phyloP scores from a whole-genome alignment of 1,140 invertebrate genomes.

The Nixonia krombeini region DNA sequence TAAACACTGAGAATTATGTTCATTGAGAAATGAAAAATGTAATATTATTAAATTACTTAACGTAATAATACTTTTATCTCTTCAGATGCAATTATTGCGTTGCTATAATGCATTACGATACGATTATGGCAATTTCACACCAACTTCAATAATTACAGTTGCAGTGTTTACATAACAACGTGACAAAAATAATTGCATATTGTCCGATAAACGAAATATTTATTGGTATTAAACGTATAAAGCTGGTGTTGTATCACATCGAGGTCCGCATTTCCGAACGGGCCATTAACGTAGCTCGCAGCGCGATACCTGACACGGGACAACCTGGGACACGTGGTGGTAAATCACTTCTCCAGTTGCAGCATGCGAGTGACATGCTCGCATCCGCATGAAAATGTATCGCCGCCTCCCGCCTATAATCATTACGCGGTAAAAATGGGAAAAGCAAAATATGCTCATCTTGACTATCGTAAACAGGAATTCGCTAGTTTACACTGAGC shows the following conservation, averaged over 20 bases:
- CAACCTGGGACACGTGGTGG: constrained; percentile 29
- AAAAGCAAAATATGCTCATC: no score
- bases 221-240: constrained; percentile 22
- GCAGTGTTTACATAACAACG: no score
- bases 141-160: no score
- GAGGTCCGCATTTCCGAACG: constrained; percentile 20
- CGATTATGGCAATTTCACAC: no score
- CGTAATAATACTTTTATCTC: no score
- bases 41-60: no score
- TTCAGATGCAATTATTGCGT: no score
- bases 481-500: no score
- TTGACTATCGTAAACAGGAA: no score
- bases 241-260: constrained; percentile 28
- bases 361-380: constrained; percentile 23
- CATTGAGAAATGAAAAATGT: no score
- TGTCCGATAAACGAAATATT: constrained; percentile 23
- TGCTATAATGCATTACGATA: no score
- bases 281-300: constrained; percentile 27
- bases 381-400: constrained; percentile 26
- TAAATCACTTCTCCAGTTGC: constrained; percentile 31
- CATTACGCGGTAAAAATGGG: constrained; percentile 18
- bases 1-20: no score
- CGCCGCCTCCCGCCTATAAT: constrained; percentile 26
- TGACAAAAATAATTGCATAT: background rate
- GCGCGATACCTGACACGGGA: constrained; percentile 34